These are phyloP conservation scores for Drosophila subsilvestris DNA, from an alignment of 2,888 invertebrate species.

Conservation along the genomic window DNA sequence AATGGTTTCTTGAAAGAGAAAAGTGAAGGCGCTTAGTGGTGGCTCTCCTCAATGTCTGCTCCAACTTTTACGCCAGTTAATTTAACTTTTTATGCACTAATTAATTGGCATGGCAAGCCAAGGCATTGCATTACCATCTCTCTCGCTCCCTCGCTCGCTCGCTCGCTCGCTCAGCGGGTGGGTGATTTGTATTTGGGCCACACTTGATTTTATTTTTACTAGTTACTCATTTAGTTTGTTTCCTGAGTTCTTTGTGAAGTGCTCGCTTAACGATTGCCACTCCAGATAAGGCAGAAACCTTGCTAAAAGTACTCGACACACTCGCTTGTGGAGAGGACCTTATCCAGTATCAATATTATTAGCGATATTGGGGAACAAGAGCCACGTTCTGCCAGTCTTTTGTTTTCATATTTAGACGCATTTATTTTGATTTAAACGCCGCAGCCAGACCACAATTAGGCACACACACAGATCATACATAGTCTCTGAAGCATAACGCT, in stretches of 20 bases:
- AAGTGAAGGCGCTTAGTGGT: conserved; percentile 71
- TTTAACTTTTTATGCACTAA: conserved; percentile 83
- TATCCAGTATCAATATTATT: background rate
- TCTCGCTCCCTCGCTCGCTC: conserved; percentile 14
- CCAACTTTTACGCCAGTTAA: conserved; percentile 73
- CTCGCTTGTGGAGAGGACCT: conserved; percentile 11
- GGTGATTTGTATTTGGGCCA: conserved; percentile 2
- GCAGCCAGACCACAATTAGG: conserved; percentile 39
- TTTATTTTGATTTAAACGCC: conserved; percentile 68
- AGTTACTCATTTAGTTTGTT: conserved; percentile 60
- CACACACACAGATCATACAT: conserved; percentile 35
- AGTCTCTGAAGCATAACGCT: conserved; percentile 68
- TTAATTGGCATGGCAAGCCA: conserved; percentile 67
- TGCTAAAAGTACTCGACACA: background rate
- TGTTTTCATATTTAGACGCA: conserved; percentile 67
- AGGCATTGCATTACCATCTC: conserved; percentile 42
- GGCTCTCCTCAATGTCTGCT: conserved; percentile 23
- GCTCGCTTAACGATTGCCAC: conserved; percentile 5
- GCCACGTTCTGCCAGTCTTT: conserved; percentile 45
- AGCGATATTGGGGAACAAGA: conserved; percentile 1
- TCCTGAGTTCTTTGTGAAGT: conserved; percentile 71
- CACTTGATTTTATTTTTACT: conserved; percentile 7
- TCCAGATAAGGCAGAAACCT: conserved; percentile 32
- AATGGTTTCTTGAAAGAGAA: conserved; percentile 48
- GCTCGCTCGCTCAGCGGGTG: background rate